Percentiles rank a stretch among this genome's conserved stretches.
These are phyloP conservation scores for Dendrocincla fuliginosa DNA, from an alignment of 2,797 vertebrate genomes.

Conservation along the genomic window DNA sequence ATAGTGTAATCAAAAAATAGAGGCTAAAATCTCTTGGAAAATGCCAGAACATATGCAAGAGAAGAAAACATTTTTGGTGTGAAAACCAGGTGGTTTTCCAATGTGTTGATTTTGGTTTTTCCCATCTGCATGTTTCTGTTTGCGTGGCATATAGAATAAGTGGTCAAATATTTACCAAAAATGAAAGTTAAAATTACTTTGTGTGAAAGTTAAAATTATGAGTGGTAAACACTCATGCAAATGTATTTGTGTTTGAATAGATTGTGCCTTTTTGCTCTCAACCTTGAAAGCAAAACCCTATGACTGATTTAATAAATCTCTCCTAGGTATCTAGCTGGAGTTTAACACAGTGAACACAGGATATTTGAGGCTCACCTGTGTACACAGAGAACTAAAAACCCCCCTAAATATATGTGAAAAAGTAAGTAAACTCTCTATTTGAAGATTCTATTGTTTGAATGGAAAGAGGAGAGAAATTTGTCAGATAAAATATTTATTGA, in stretches of 20 bases:
- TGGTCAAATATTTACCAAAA: constrained; percentile 15
- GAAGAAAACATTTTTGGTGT: neutral
- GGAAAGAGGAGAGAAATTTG: neutral
- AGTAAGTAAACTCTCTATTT: neutral
- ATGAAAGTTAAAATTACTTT: neutral
- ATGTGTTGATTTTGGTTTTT: neutral
- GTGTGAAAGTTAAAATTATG: neutral
- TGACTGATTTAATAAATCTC: neutral
- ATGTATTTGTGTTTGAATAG: neutral
- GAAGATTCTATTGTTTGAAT: neutral
- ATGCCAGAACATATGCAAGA: neutral
- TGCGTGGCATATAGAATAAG: neutral
- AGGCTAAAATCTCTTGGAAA: neutral
- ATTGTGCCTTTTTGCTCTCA: neutral
- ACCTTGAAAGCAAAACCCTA: neutral
- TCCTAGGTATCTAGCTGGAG: neutral
- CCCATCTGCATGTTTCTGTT: neutral
- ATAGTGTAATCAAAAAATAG: accelerated
- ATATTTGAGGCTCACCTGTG: neutral
- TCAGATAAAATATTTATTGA: constrained; percentile 19
- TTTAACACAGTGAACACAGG: neutral
- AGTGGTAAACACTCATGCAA: neutral
- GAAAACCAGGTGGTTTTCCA: neutral
- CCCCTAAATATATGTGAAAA: neutral
- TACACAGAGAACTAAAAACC: neutral